Evolutionary conservation across 2,888 invertebrate species (phyloP).

Genomic region (Sisyra terminalis): DNA sequence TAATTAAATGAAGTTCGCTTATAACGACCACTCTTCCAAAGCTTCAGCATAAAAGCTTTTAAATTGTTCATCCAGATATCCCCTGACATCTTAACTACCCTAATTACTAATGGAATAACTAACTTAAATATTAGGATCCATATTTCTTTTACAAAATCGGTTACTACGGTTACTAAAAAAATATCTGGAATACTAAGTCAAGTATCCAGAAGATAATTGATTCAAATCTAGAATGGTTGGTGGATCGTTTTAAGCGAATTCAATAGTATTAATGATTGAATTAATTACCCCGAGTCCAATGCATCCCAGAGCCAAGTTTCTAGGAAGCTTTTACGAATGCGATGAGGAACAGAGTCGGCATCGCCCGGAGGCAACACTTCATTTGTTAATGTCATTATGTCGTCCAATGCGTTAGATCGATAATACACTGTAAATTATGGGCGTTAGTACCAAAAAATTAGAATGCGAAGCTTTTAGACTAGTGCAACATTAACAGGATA

Average conservation of each 20-base stretch:
- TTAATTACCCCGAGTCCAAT: conserved; percentile 36
- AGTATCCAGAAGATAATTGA: no score
- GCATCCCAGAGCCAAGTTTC: conserved; percentile 57
- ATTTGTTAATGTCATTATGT: conserved; percentile 1
- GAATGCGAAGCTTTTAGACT: neutral
- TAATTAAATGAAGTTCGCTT: neutral
- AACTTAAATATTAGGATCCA: no score
- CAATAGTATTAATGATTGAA: neutral
- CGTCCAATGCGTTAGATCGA: conserved; percentile 8
- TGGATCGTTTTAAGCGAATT: neutral
- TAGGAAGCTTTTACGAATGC: conserved; percentile 45
- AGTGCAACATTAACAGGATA: neutral
- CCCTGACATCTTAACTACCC: no score
- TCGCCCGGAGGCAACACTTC: conserved; percentile 4
- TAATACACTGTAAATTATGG: conserved; percentile 7
- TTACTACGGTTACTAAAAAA: no score
- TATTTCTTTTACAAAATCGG: no score
- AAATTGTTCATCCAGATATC: no score
- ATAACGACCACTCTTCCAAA: neutral
- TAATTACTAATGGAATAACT: no score
- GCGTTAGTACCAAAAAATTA: neutral
- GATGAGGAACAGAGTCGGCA: conserved; percentile 11
- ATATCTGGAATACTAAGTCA: no score
- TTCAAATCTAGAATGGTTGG: no score
- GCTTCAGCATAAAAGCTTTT: no score